phyloP scores from a whole-genome alignment of 1,140 invertebrate species.

The Zaprionus gabonicus region DNA sequence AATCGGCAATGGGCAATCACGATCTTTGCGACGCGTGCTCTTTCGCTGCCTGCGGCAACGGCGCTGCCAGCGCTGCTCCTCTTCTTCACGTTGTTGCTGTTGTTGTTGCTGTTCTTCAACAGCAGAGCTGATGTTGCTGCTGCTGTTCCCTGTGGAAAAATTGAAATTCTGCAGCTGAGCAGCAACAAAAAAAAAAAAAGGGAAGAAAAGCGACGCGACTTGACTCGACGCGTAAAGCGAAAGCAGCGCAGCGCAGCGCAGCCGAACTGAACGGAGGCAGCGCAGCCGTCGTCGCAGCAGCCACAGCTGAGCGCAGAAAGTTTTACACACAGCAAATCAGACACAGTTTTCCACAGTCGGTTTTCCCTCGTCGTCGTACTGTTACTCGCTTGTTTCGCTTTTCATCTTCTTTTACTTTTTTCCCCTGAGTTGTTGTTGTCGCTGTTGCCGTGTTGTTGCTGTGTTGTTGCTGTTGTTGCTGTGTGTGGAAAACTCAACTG shows the following conservation, averaged over 20 bases:
- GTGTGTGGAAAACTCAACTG: not conserved
- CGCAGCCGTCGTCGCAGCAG: not conserved
- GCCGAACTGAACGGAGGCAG: not conserved
- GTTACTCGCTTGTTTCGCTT: conserved; percentile 1
- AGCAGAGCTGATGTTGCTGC: not conserved
- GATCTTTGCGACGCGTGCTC: conserved; percentile 4
- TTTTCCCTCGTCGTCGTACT: conserved; percentile 2
- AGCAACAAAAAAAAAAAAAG: not conserved
- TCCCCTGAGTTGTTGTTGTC: not conserved
- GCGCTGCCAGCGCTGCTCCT: not conserved
- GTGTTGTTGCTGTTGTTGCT: not conserved
- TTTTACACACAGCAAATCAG: not conserved
- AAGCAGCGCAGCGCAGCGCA: not conserved
- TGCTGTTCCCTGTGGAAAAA: not conserved
- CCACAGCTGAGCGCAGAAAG: conserved; percentile 2
- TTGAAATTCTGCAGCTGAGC: conserved; percentile 11
- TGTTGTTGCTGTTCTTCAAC: not conserved
- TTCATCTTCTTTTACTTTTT: not conserved
- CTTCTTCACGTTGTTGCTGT: not conserved
- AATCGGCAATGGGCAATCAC: conserved; percentile 7
- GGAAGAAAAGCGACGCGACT: not conserved
- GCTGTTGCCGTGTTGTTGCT: not conserved
- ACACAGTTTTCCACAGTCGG: conserved; percentile 6
- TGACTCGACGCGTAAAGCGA: not conserved
- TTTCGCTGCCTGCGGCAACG: not conserved